Conservation (phyloP, 2,888 invertebrate species). For the Monoplex corrugatus region DNA sequence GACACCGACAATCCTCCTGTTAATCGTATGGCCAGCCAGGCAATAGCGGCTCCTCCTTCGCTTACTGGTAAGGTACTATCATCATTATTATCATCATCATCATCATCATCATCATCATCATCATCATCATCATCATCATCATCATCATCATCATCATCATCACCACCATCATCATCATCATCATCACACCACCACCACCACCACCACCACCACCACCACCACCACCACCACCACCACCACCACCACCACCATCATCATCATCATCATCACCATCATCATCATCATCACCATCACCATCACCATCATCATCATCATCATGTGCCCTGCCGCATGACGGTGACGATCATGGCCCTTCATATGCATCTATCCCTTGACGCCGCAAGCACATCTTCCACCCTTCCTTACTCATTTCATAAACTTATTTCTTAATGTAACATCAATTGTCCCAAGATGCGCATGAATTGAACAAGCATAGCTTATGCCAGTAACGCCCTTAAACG, state of each 20-base stretch:
- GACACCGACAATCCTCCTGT: conserved; percentile 3
- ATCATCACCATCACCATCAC: not conserved
- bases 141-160: not conserved
- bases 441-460: too few species aligned
- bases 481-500: too few species aligned
- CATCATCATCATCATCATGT: too few species aligned
- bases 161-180: too few species aligned
- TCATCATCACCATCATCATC: not conserved
- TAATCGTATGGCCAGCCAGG: not conserved
- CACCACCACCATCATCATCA: not conserved
- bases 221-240: not conserved
- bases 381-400: too few species aligned
- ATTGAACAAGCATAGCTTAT: too few species aligned
- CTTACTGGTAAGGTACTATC: not conserved
- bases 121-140: not conserved
- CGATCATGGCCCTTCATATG: too few species aligned
- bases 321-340: too few species aligned
- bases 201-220: not conserved
- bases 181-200: too few species aligned
- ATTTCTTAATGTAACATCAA: too few species aligned
- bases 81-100: not conserved
- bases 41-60: not conserved
- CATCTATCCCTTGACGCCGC: too few species aligned
- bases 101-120: not conserved
- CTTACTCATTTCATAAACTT: too few species aligned